phyloP scores from a whole-genome alignment of 2,113 vertebrate genomes.

The Regulus satrapa region DNA sequence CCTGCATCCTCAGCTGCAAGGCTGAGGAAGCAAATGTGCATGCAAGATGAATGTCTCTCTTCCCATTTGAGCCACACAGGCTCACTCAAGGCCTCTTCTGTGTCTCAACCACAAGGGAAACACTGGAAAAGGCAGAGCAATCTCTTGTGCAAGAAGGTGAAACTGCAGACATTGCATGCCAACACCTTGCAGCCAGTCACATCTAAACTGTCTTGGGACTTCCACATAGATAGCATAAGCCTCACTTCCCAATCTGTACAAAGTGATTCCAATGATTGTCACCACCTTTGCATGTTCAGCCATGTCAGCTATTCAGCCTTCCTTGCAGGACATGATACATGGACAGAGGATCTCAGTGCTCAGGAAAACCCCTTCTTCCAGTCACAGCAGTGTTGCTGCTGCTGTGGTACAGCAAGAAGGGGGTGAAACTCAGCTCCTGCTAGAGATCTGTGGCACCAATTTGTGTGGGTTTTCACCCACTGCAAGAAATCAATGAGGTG shows the following conservation, averaged over 20 bases:
- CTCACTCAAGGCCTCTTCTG: background rate
- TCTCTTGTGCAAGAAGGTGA: background rate
- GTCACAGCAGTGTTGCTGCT: background rate
- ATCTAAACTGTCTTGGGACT: background rate
- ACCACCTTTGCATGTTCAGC: background rate
- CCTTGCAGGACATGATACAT: background rate
- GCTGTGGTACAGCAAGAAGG: background rate
- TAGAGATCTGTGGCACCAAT: slow-evolving; percentile 16
- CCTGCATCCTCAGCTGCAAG: background rate
- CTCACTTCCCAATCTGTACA: background rate
- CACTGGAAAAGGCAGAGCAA: background rate
- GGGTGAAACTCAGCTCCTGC: background rate
- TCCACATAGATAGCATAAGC: background rate
- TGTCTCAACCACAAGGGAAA: background rate
- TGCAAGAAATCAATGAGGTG: background rate
- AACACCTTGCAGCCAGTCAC: background rate
- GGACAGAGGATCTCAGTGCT: background rate
- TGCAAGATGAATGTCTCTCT: background rate
- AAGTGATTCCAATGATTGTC: background rate
- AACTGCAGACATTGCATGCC: background rate
- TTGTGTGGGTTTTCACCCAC: slow-evolving; percentile 7
- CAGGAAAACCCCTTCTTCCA: background rate
- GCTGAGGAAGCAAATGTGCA: background rate
- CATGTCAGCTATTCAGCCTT: background rate
- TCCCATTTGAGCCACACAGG: background rate